These are phyloP conservation scores for Drosophila quinaria DNA, from an alignment of 2,888 invertebrate genomes.

Conservation along the genomic window DNA sequence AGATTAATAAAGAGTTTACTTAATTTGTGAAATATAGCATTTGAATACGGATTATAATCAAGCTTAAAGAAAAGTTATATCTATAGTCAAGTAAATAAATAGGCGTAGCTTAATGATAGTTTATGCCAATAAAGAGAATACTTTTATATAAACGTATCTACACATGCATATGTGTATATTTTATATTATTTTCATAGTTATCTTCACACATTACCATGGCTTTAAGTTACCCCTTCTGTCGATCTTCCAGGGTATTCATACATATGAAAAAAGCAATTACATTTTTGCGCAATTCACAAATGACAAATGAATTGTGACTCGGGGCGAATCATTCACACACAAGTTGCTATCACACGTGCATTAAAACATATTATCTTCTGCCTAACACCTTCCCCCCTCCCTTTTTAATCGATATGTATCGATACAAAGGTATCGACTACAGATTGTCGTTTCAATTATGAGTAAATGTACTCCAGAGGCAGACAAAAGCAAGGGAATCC, in stretches of 20 bases:
- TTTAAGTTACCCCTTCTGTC: neutral
- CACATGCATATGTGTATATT: neutral
- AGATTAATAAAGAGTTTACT: neutral
- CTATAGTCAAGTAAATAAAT: neutral
- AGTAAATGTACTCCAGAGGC: constrained; percentile 44
- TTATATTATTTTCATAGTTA: neutral
- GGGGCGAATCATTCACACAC: constrained; percentile 13
- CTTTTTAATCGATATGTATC: constrained; percentile 21
- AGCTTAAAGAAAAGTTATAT: neutral
- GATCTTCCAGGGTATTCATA: neutral
- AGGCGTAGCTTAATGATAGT: neutral
- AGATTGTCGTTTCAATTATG: constrained; percentile 55
- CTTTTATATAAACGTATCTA: neutral
- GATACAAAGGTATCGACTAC: constrained; percentile 36
- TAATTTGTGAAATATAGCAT: neutral
- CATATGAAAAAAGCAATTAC: constrained; percentile 12
- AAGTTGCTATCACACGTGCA: constrained; percentile 14
- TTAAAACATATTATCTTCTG: constrained; percentile 1
- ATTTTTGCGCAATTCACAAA: constrained; percentile 19
- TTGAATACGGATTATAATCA: neutral
- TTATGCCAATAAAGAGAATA: neutral
- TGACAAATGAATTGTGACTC: constrained; percentile 26
- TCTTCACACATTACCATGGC: neutral
- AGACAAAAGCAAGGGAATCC: constrained; percentile 35
- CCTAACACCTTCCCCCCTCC: too few species aligned